Conservation (phyloP, 2,113 vertebrate species). For the Struthidea cinerea region DNA sequence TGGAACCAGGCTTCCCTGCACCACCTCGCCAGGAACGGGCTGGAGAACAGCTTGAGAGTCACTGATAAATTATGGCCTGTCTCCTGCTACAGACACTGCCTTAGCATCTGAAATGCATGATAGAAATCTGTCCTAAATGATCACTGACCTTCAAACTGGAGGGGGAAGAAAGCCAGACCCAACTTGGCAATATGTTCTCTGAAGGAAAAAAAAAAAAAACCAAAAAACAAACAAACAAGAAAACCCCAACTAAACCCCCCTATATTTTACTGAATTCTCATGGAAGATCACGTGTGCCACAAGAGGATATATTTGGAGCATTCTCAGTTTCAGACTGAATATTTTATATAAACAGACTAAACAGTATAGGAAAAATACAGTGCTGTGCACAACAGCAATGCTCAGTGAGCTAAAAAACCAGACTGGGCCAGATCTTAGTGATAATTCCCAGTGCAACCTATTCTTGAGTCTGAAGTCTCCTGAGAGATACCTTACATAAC, state of each 20-base stretch:
- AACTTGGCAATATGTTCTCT: not conserved
- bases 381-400: slow-evolving; percentile 23
- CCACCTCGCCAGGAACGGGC: not conserved
- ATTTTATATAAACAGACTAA: slow-evolving; percentile 54
- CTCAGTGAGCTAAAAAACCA: slow-evolving; percentile 39
- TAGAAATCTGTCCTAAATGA: slow-evolving; percentile 33
- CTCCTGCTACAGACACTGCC: not conserved
- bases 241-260: not conserved
- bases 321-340: slow-evolving; percentile 53
- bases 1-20: not conserved
- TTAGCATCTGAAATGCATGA: not conserved
- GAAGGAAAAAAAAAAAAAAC: not conserved
- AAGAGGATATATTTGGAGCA: slow-evolving; percentile 46
- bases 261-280: slow-evolving; percentile 16
- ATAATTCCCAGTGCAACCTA: slow-evolving; percentile 49
- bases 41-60: not conserved
- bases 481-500: slow-evolving; percentile 58
- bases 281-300: slow-evolving; percentile 7
- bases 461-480: slow-evolving; percentile 51
- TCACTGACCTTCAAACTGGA: slow-evolving; percentile 41
- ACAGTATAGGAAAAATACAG: slow-evolving; percentile 50
- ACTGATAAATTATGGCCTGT: not conserved
- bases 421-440: slow-evolving; percentile 44
- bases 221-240: not conserved
- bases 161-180: not conserved